These are phyloP conservation scores for Phalacrocorax pelagicus DNA, from an alignment of 2,113 vertebrate species.

Conservation along the genomic window DNA sequence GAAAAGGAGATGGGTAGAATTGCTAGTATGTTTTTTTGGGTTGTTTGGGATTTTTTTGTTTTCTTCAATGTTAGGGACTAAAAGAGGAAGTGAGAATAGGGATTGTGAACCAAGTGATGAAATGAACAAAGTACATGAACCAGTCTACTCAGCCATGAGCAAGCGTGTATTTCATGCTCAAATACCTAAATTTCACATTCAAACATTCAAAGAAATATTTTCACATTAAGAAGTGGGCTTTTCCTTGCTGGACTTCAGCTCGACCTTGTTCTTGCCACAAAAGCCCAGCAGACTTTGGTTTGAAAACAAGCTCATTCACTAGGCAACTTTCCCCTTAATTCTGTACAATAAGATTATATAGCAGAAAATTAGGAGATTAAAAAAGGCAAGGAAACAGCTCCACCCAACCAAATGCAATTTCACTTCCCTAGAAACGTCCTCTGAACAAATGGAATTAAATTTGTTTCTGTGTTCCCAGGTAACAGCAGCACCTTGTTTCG, in stretches of 20 bases:
- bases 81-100: neutral
- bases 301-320: neutral
- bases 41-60: neutral
- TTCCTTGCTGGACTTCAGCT: neutral
- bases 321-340: constrained; percentile 5
- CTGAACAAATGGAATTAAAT: constrained; percentile 20
- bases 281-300: neutral
- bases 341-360: neutral
- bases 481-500: constrained; percentile 34
- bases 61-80: neutral
- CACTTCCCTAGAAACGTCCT: neutral
- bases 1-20: neutral
- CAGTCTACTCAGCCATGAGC: neutral
- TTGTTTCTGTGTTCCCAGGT: constrained; percentile 35
- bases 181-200: neutral
- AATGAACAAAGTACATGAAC: neutral
- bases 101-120: neutral
- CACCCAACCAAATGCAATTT: constrained; percentile 25
- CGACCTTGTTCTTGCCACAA: neutral
- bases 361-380: neutral
- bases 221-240: neutral
- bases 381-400: neutral
- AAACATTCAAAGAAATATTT: constrained; percentile 8
- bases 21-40: neutral
- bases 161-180: neutral